Conservation (phyloP, 2,888 invertebrate species). For the Meganola albula region DNA sequence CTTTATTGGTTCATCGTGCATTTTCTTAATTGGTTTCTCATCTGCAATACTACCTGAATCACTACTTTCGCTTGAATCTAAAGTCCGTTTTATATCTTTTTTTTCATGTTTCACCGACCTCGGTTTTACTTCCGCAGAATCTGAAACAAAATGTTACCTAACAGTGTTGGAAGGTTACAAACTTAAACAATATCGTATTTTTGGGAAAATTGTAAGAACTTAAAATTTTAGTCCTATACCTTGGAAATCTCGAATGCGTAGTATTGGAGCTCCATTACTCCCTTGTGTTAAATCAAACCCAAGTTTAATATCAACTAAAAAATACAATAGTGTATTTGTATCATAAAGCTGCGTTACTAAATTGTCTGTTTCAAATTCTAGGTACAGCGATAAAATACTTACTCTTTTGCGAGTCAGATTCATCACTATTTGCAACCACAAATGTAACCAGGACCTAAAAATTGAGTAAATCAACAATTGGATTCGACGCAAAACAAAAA, state of each 20-base stretch:
- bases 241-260: constrained; percentile 46
- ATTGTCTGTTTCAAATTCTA: too few relatives aligned
- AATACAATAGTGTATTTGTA: constrained; percentile 21
- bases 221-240: too few relatives aligned
- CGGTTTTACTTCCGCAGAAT: too few relatives aligned
- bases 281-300: constrained; percentile 53
- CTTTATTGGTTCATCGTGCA: too few relatives aligned
- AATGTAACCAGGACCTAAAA: constrained; percentile 20
- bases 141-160: constrained; percentile 12
- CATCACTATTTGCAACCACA: constrained; percentile 25
- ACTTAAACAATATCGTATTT: too few relatives aligned
- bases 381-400: constrained; percentile 25
- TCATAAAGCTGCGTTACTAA: constrained; percentile 9
- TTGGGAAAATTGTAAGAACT: constrained; percentile 7
- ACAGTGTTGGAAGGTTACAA: too few relatives aligned
- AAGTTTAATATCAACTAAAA: constrained; percentile 54
- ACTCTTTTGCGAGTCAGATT: constrained; percentile 36
- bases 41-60: too few relatives aligned
- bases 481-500: neutral
- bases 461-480: constrained; percentile 2
- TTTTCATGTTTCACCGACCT: too few relatives aligned
- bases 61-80: too few relatives aligned
- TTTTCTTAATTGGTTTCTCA: too few relatives aligned
- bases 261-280: constrained; percentile 40
- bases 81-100: too few relatives aligned